These are phyloP conservation scores for Alcedo quadribrachys DNA, from an alignment of 2,797 vertebrate genomes.

Conservation along the genomic window DNA sequence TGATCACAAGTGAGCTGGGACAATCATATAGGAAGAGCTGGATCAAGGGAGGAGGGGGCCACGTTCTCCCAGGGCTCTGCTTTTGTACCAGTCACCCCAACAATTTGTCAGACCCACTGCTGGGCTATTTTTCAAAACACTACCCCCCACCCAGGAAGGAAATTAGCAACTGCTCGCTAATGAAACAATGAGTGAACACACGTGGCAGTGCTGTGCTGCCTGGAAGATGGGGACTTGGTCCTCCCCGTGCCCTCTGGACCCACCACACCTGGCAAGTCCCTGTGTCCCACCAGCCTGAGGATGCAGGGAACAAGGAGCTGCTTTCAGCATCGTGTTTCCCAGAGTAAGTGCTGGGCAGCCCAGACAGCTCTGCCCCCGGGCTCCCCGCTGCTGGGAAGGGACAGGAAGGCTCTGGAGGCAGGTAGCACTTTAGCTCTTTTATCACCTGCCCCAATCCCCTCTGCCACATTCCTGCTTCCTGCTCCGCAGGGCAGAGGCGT, in stretches of 20 bases:
- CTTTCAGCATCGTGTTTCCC: neutral
- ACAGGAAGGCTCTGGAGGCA: slow-evolving; percentile 51
- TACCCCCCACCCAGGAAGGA: neutral
- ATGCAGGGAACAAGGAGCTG: neutral
- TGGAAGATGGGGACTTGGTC: neutral
- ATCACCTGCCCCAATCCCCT: slow-evolving; percentile 41
- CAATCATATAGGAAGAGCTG: neutral
- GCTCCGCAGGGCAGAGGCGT: slow-evolving; percentile 45
- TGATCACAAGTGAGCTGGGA: slow-evolving; percentile 60
- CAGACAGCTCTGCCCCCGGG: slow-evolving; percentile 29
- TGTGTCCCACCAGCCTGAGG: neutral
- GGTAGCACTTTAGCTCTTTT: slow-evolving; percentile 40
- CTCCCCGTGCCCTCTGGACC: neutral
- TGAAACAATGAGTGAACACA: neutral
- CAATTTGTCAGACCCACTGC: slow-evolving; percentile 42
- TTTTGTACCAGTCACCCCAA: neutral
- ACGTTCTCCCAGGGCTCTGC: neutral
- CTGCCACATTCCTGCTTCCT: slow-evolving; percentile 44
- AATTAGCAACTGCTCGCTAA: neutral
- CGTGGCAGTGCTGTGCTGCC: neutral
- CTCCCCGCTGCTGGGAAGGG: neutral
- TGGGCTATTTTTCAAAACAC: neutral
- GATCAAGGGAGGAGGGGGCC: neutral
- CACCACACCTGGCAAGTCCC: neutral
- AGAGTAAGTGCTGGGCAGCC: neutral